These are phyloP conservation scores for Eretmodus cyanostictus DNA, from an alignment of 2,113 vertebrate genomes.

Conservation along the genomic window DNA sequence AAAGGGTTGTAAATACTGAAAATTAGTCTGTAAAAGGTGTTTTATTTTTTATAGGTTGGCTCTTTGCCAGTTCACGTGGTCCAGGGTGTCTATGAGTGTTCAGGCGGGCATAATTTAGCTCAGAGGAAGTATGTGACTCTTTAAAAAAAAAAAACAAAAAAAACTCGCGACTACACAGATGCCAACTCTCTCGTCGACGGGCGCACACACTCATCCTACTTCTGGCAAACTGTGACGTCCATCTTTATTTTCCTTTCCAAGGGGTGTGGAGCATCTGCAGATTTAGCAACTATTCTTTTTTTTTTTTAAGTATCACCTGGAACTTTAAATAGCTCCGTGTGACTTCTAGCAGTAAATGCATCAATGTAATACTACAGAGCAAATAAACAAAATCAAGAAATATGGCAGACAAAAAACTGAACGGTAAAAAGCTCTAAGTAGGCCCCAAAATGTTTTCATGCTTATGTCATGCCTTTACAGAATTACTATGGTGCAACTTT, in stretches of 20 bases:
- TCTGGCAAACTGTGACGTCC: neutral
- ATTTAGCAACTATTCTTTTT: neutral
- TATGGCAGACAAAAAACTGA: neutral
- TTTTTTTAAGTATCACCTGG: neutral
- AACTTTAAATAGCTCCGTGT: neutral
- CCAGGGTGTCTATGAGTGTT: neutral
- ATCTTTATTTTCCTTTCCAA: neutral
- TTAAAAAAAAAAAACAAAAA: neutral
- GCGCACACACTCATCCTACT: neutral
- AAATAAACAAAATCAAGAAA: neutral
- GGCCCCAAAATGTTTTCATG: neutral
- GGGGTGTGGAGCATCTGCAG: neutral
- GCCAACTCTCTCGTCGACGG: neutral
- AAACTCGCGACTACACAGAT: neutral
- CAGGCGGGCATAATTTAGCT: neutral
- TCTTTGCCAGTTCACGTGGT: neutral
- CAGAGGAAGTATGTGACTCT: neutral
- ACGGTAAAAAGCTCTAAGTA: neutral
- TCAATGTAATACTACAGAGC: neutral
- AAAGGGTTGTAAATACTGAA: neutral
- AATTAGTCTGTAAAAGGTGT: neutral
- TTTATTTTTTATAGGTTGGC: neutral
- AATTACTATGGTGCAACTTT: neutral
- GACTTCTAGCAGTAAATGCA: neutral
- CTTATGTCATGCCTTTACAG: neutral